phyloP scores from a whole-genome alignment of 1,140 invertebrate genomes.

The Pseudobourletiella spinata region DNA sequence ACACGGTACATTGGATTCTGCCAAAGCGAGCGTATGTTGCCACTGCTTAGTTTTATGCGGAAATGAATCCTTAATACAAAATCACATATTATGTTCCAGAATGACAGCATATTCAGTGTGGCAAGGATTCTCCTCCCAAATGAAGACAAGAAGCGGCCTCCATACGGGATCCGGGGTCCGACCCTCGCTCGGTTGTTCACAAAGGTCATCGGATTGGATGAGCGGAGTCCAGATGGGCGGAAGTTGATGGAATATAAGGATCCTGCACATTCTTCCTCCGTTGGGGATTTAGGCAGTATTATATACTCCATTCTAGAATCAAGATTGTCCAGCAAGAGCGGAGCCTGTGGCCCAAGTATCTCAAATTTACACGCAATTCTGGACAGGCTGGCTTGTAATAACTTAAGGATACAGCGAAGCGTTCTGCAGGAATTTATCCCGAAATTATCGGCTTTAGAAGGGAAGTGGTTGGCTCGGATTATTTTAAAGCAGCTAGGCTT shows the following conservation, averaged over 20 bases:
- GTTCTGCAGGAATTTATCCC: conserved; percentile 41
- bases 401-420: conserved; percentile 26
- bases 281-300: conserved; percentile 63
- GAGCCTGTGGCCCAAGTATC: conserved; percentile 40
- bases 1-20: neutral
- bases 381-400: conserved; percentile 53
- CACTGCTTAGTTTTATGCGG: neutral
- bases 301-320: conserved; percentile 58
- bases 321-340: conserved; percentile 42
- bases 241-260: conserved; percentile 52
- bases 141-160: conserved; percentile 53
- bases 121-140: conserved; percentile 62
- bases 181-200: conserved; percentile 57
- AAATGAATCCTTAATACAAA: neutral
- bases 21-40: neutral
- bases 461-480: conserved; percentile 82
- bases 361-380: conserved; percentile 57
- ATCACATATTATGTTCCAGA: conserved; percentile 6
- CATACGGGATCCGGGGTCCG: conserved; percentile 57
- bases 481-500: conserved; percentile 73
- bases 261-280: conserved; percentile 37
- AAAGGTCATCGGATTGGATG: conserved; percentile 56
- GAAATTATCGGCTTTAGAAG: conserved; percentile 57
- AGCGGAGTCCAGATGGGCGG: conserved; percentile 54
- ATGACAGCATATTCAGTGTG: conserved; percentile 55